Evolutionary conservation across 2,113 vertebrate species (phyloP), one percentile per base, ranked within the genome.

Genomic region (Nicator chloris): DNA sequence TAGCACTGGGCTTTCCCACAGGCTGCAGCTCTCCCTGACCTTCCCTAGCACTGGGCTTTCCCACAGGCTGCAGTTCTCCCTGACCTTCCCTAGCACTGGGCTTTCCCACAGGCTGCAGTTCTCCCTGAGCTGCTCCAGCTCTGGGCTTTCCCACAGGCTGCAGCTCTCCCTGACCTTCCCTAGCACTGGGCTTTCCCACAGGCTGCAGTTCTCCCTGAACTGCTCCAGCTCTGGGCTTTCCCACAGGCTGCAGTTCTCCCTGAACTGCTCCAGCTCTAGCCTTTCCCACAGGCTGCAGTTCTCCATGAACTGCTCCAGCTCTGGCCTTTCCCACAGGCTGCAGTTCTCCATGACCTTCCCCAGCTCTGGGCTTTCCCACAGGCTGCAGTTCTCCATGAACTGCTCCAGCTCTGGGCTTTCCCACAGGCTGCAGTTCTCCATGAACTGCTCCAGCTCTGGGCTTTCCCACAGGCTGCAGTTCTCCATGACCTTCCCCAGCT

Each of bases 251-350:
- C 15, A 65, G 21, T 0, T 37, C 15, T 53, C 45, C 39, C 21
- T 23, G 27, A 40, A 1, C 12, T 60, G 7, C 21, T 40, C 20
- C 51, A 45, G 1, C 0, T 1, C 1, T 20, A 20, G 22, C 3
- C 10, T 27, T 39, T 82, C 33, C 86, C 28, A 10, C 15, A 15
- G n/a, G n/a, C n/a, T n/a, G n/a, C 15, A 65, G 21, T 0, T 37
- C 15, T 53, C 45, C 39, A 17, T 23, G 27, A 40, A 1, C 12
- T 60, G 7, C 21, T 40, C 20, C 51, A 45, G 1, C 0, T 1
- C 1, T 20, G 23, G 22, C 3, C 10, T 27, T 39, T 82, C 33
- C 86, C 28, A 10, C 15, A 15, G n/a, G n/a, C n/a, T n/a, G n/a
- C 15, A 65, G 21, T 0, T 37, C 15, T 53, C 45, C 39, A 17